Conservation (phyloP, 2,888 invertebrate genomes). For the Hedychridium roseum region DNA sequence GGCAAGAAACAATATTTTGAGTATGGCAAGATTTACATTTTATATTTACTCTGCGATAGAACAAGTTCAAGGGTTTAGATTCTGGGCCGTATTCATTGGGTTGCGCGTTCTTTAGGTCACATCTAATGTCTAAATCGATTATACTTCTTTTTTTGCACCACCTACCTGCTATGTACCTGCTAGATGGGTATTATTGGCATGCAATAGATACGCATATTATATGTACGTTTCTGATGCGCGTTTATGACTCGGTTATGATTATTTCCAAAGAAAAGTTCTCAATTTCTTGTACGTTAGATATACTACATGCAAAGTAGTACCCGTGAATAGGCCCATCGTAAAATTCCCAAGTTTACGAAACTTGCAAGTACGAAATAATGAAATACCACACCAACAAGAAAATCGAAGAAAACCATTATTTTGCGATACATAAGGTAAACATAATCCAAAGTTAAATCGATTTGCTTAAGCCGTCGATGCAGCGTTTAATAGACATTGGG, state of each 20-base stretch:
- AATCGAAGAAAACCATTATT: no score
- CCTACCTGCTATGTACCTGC: slow-evolving; percentile 27
- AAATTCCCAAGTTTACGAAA: no score
- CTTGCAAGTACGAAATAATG: no score
- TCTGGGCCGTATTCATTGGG: slow-evolving; percentile 41
- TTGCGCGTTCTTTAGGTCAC: slow-evolving; percentile 18
- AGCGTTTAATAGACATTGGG: neutral
- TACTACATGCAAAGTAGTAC: slow-evolving; percentile 12
- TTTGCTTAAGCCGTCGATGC: no score
- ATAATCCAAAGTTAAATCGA: no score
- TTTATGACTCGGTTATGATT: slow-evolving; percentile 5
- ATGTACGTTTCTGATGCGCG: slow-evolving; percentile 13
- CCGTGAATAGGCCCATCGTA: slow-evolving; percentile 24
- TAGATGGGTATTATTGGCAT: slow-evolving; percentile 23
- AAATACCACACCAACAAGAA: no score
- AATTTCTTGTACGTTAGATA: neutral
- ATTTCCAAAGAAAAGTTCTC: slow-evolving; percentile 7
- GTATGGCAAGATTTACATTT: neutral
- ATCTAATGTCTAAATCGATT: slow-evolving; percentile 30
- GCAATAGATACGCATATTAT: slow-evolving; percentile 12
- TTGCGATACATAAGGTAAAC: no score
- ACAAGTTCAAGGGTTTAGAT: slow-evolving; percentile 21
- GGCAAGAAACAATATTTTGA: neutral
- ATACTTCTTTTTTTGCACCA: slow-evolving; percentile 27
- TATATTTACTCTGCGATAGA: slow-evolving; percentile 29